Evolutionary conservation across 2,888 invertebrate genomes (phyloP).

Genomic region (Zygaena filipendulae): DNA sequence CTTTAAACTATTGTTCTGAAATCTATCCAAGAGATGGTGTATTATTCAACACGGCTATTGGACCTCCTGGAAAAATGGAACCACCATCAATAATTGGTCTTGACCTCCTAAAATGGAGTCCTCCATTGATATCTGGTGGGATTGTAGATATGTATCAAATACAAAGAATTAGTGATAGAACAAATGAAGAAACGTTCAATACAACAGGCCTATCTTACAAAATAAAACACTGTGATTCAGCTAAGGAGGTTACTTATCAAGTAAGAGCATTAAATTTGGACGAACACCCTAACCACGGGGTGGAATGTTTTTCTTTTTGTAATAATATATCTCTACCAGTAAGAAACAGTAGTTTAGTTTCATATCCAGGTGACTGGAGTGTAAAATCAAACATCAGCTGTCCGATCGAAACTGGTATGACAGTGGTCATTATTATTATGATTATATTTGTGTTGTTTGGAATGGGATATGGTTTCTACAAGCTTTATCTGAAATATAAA

Average conservation of each 20-base stretch:
- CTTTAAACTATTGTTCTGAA: conserved; percentile 71
- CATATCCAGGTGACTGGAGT: conserved; percentile 50
- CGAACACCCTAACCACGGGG: conserved; percentile 38
- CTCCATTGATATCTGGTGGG: conserved; percentile 61
- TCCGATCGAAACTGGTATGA: conserved; percentile 34
- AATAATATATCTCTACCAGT: conserved; percentile 27
- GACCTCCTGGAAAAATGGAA: conserved; percentile 58
- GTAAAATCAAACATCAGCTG: conserved; percentile 36
- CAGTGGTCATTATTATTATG: conserved; percentile 40
- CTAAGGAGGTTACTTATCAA: conserved; percentile 42
- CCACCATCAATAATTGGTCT: conserved; percentile 30
- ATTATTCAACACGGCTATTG: conserved; percentile 70
- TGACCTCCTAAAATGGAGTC: conserved; percentile 55
- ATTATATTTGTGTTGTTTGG: conserved; percentile 35
- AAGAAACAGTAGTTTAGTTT: conserved; percentile 19
- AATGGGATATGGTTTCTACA: conserved; percentile 43
- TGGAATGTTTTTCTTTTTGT: conserved; percentile 25
- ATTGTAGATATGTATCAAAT: conserved; percentile 69
- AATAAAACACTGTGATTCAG: conserved; percentile 30
- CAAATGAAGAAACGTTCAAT: conserved; percentile 28
- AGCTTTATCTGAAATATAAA: conserved; percentile 69
- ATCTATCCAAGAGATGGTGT: conserved; percentile 51
- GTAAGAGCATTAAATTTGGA: conserved; percentile 53
- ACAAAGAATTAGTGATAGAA: conserved; percentile 28
- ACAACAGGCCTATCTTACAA: conserved; percentile 29